Percentiles rank a stretch among this genome's conserved stretches.
Evolutionary conservation across 1,140 invertebrate species (phyloP).

Genomic region (Rhagoletis pomonella): DNA sequence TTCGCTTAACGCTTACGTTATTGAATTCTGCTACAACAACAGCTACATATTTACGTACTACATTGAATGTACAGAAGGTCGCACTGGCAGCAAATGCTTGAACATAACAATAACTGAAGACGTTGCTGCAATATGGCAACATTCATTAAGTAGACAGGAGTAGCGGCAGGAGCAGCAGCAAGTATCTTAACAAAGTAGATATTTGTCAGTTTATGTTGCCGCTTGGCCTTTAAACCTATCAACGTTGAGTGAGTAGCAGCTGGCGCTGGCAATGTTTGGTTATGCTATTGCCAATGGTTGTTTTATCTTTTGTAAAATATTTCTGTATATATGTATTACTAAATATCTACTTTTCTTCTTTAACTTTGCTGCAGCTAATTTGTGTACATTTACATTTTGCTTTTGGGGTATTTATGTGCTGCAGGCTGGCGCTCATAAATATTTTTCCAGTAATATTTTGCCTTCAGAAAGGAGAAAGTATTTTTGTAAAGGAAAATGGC

Average conservation of each 20-base stretch:
- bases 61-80: neutral
- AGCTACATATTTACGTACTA: neutral
- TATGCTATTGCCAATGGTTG: constrained; percentile 7
- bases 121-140: constrained; percentile 44
- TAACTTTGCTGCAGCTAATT: constrained; percentile 14
- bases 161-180: neutral
- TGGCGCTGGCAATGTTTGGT: constrained; percentile 6
- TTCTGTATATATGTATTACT: neutral
- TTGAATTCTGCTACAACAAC: neutral
- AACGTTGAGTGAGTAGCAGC: constrained; percentile 4
- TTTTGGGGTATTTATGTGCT: neutral
- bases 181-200: neutral
- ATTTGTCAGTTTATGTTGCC: constrained; percentile 20
- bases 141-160: constrained; percentile 45
- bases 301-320: constrained; percentile 26
- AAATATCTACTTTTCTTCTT: neutral
- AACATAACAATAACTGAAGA: constrained; percentile 45
- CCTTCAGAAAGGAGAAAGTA: neutral
- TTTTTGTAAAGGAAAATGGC: neutral
- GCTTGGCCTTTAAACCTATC: constrained; percentile 28
- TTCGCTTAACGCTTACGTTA: neutral
- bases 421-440: constrained; percentile 9
- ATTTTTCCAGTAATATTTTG: neutral
- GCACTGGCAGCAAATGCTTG: constrained; percentile 11
- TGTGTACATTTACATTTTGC: constrained; percentile 15